Conservation (phyloP, 2,113 vertebrate genomes). For the Epinephelus lanceolatus region DNA sequence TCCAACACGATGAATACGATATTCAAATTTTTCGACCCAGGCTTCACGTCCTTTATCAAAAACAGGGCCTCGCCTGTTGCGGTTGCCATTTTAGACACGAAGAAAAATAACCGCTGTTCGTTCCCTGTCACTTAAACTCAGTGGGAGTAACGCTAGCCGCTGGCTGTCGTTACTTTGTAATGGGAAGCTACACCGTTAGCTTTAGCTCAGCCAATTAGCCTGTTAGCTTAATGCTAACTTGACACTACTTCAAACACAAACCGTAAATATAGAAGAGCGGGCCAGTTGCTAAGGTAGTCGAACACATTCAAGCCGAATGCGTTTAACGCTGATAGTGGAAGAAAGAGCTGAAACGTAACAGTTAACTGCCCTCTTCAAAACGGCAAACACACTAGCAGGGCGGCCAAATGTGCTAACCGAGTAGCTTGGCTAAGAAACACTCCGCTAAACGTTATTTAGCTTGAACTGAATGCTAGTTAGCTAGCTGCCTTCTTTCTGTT, state of each 20-base stretch:
- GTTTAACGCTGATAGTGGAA: neutral
- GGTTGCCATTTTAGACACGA: constrained; percentile 81
- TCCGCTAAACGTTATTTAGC: constrained; percentile 29
- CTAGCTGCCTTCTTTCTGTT: constrained; percentile 36
- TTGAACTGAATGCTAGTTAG: constrained; percentile 17
- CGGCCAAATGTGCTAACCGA: neutral
- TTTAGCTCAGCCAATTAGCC: constrained; percentile 41
- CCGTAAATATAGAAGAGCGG: neutral
- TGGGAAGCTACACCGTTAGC: constrained; percentile 40
- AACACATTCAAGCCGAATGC: neutral
- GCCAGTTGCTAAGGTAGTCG: neutral
- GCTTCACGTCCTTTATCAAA: constrained; percentile 97
- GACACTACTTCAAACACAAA: neutral
- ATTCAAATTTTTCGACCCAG: constrained; percentile 98
- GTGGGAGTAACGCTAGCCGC: neutral
- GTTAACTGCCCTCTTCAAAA: neutral
- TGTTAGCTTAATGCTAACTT: constrained; percentile 21
- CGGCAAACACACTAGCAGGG: neutral
- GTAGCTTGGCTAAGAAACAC: constrained; percentile 9
- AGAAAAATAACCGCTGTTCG: neutral
- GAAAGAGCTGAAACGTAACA: neutral
- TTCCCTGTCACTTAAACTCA: constrained; percentile 11
- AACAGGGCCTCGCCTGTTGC: constrained; percentile 87
- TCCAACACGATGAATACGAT: constrained; percentile 99
- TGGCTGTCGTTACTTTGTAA: constrained; percentile 16